These are phyloP conservation scores for Heliconius ethilla DNA, from an alignment of 2,888 invertebrate species.

Conservation along the genomic window DNA sequence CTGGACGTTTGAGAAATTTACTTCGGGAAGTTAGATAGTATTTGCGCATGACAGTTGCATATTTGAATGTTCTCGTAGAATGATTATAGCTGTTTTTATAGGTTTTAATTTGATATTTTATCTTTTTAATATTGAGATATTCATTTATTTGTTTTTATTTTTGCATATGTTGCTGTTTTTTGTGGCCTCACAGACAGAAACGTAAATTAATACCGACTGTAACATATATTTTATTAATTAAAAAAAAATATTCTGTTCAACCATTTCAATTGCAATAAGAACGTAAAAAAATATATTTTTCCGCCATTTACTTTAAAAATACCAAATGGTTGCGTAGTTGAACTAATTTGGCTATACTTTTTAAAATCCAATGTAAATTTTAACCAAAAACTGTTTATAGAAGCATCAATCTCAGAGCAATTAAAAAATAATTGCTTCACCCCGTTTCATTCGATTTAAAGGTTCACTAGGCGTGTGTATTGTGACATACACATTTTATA, in stretches of 20 bases:
- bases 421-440: slow-evolving; percentile 43
- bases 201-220: no score
- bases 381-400: slow-evolving; percentile 35
- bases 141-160: no score
- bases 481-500: slow-evolving; percentile 15
- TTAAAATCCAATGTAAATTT: slow-evolving; percentile 15
- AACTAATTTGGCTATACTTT: slow-evolving; percentile 16
- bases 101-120: background rate
- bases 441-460: slow-evolving; percentile 42
- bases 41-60: slow-evolving; percentile 26
- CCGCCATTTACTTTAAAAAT: background rate
- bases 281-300: background rate
- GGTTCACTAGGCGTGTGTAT: slow-evolving; percentile 39
- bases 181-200: no score
- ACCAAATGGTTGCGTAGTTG: background rate
- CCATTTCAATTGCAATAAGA: background rate
- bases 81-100: background rate
- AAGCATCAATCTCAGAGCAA: slow-evolving; percentile 41
- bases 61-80: slow-evolving; percentile 9
- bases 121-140: background rate
- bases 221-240: background rate
- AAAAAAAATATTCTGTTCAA: background rate
- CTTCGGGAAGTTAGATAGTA: slow-evolving; percentile 29
- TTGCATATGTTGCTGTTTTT: no score
- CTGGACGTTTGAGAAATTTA: no score